These are phyloP conservation scores for Rhagoletis pomonella DNA, from an alignment of 1,140 invertebrate genomes.

Conservation along the genomic window DNA sequence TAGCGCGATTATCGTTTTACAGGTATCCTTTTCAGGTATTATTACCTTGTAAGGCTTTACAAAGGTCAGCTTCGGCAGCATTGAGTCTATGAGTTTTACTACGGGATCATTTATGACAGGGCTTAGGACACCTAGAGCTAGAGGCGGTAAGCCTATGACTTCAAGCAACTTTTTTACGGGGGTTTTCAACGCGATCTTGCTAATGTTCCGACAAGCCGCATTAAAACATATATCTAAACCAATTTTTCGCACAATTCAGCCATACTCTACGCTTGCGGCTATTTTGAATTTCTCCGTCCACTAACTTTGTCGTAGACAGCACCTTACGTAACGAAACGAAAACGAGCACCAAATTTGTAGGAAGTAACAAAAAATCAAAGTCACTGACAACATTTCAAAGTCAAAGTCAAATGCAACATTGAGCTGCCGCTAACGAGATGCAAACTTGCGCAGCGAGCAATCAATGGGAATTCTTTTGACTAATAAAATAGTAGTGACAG, in stretches of 20 bases:
- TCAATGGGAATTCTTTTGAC: neutral
- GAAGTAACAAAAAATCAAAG: conserved; percentile 20
- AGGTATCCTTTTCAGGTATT: too few species aligned
- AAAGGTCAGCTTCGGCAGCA: too few species aligned
- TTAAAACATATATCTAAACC: too few species aligned
- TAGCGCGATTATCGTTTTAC: too few species aligned
- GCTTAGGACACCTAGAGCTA: too few species aligned
- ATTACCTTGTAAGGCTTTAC: too few species aligned
- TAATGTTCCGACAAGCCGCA: too few species aligned
- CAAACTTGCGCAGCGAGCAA: neutral
- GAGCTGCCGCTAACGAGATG: conserved; percentile 8
- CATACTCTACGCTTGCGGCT: neutral
- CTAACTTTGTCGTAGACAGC: neutral
- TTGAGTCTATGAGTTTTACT: too few species aligned
- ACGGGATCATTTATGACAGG: too few species aligned
- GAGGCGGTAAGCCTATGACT: too few species aligned
- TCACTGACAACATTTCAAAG: conserved; percentile 5
- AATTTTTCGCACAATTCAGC: neutral
- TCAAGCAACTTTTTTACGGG: too few species aligned
- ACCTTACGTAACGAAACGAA: conserved; percentile 10
- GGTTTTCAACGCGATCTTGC: too few species aligned
- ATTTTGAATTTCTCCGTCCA: neutral
- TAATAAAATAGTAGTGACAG: neutral
- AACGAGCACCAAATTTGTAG: conserved; percentile 19
- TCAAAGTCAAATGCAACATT: conserved; percentile 23